These are phyloP conservation scores for Baccha elongata DNA, from an alignment of 2,888 invertebrate genomes.

Conservation along the genomic window DNA sequence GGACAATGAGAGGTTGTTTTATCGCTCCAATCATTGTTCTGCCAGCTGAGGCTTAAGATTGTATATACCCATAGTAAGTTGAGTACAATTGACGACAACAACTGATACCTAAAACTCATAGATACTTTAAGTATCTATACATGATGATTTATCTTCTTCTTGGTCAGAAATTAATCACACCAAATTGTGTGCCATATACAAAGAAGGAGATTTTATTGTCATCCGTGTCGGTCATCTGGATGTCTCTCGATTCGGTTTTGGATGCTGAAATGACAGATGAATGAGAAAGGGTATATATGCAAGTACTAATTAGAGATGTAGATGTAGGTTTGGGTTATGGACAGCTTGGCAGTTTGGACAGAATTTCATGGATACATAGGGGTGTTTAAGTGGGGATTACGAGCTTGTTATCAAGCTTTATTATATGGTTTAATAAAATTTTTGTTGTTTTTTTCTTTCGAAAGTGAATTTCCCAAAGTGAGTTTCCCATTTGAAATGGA, in stretches of 20 bases:
- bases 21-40: constrained; percentile 29
- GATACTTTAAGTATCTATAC: constrained; percentile 21
- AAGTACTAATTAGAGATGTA: neutral
- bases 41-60: neutral
- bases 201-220: constrained; percentile 40
- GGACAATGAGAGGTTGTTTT: constrained; percentile 61
- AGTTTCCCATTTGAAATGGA: neutral
- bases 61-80: constrained; percentile 7
- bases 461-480: neutral
- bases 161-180: constrained; percentile 56
- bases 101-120: neutral
- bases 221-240: neutral
- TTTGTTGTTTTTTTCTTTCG: neutral
- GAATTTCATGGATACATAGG: neutral
- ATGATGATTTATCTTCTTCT: constrained; percentile 43
- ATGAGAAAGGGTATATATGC: constrained; percentile 30
- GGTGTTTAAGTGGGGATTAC: neutral
- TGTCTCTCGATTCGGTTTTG: neutral
- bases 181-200: constrained; percentile 19
- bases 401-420: neutral
- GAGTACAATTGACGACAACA: neutral
- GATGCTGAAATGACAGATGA: constrained; percentile 31
- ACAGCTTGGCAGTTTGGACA: constrained; percentile 3
- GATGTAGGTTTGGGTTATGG: neutral
- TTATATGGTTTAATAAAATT: neutral